These are phyloP conservation scores for Gila robusta DNA, from an alignment of 2,797 vertebrate species.

Conservation along the genomic window DNA sequence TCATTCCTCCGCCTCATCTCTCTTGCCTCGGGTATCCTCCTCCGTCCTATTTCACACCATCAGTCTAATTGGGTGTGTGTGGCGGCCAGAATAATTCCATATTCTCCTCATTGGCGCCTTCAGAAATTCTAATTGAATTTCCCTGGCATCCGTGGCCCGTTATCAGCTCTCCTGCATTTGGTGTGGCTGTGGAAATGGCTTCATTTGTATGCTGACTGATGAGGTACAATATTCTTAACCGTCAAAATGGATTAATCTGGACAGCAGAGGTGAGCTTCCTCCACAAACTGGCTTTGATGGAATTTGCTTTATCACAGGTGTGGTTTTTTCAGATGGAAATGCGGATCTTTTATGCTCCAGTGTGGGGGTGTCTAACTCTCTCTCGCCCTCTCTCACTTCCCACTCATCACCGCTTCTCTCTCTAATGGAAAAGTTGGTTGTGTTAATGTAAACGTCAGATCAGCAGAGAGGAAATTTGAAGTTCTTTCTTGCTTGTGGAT, in stretches of 20 bases:
- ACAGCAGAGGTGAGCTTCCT: slow-evolving; percentile 44
- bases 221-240: slow-evolving; percentile 61
- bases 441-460: slow-evolving; percentile 26
- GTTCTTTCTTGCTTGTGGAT: slow-evolving; percentile 13
- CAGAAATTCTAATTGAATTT: slow-evolving; percentile 65
- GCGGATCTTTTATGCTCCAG: slow-evolving; percentile 20
- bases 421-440: slow-evolving; percentile 45
- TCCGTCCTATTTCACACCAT: slow-evolving; percentile 48
- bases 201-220: slow-evolving; percentile 65
- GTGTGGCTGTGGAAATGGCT: slow-evolving; percentile 58
- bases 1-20: neutral
- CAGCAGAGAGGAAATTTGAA: slow-evolving; percentile 18
- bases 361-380: neutral
- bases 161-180: slow-evolving; percentile 52
- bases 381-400: neutral
- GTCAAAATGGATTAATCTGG: slow-evolving; percentile 61
- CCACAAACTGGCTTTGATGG: slow-evolving; percentile 46
- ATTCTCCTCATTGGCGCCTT: slow-evolving; percentile 59
- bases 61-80: slow-evolving; percentile 57
- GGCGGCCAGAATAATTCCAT: slow-evolving; percentile 57
- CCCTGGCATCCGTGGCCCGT: slow-evolving; percentile 48
- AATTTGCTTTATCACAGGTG: slow-evolving; percentile 50
- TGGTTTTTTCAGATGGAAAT: slow-evolving; percentile 43
- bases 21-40: slow-evolving; percentile 48
- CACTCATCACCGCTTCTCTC: neutral